These are phyloP conservation scores for Acanthosoma haemorrhoidale DNA, from an alignment of 2,888 invertebrate genomes.

Conservation along the genomic window DNA sequence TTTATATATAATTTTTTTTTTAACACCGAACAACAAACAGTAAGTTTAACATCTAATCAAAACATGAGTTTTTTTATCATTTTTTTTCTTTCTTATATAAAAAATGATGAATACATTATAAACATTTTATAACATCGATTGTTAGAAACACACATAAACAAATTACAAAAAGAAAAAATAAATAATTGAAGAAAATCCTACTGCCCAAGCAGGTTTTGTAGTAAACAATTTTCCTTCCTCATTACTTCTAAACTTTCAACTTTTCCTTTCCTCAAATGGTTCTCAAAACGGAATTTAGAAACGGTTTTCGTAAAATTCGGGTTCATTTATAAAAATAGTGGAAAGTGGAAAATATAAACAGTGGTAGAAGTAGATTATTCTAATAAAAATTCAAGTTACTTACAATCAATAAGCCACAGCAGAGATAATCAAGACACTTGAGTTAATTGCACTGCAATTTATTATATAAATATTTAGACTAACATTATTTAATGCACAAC, in stretches of 20 bases:
- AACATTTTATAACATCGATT: background rate
- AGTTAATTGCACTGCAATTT: slow-evolving; percentile 40
- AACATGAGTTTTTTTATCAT: slow-evolving; percentile 12
- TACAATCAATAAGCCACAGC: slow-evolving; percentile 39
- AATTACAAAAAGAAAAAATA: slow-evolving; percentile 17
- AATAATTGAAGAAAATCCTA: slow-evolving; percentile 15
- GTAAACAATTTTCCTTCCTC: slow-evolving; percentile 6
- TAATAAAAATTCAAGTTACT: slow-evolving; percentile 30
- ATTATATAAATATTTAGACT: background rate
- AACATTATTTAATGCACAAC: slow-evolving; percentile 14
- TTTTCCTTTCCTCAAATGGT: background rate
- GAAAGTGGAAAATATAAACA: slow-evolving; percentile 28
- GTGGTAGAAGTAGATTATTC: slow-evolving; percentile 16
- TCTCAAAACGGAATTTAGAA: slow-evolving; percentile 27
- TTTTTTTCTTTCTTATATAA: slow-evolving; percentile 24
- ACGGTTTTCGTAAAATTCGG: slow-evolving; percentile 10
- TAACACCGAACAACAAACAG: slow-evolving; percentile 29
- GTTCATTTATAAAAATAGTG: slow-evolving; percentile 4
- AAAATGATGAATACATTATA: background rate
- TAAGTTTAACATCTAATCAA: slow-evolving; percentile 31
- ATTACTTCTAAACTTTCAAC: background rate
- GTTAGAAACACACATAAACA: slow-evolving; percentile 29
- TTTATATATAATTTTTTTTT: slow-evolving; percentile 6
- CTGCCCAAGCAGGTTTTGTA: slow-evolving; percentile 27
- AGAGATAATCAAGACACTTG: slow-evolving; percentile 40